Evolutionary conservation across 1,140 invertebrate species (phyloP), one percentile per base, ranked within the genome.

Genomic region (Caenorhabditis latens): DNA sequence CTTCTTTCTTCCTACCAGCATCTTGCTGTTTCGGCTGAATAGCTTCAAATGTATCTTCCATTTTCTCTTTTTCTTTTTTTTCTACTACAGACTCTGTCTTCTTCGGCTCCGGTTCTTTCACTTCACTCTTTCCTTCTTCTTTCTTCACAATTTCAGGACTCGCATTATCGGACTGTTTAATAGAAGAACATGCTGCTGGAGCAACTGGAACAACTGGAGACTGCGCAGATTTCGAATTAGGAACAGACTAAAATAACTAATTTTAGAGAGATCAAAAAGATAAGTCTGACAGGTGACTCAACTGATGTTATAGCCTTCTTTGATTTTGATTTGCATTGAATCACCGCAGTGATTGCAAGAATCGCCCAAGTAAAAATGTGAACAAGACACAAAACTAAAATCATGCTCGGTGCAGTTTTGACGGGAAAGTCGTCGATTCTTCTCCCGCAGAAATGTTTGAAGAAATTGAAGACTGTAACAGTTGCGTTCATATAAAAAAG

Each of bases 1-100:
- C 42, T 50, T 79, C 71, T 42, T 79, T 79, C 46, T 79, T 79
- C n/a, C 71, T 79, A 53, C 42, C 71, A 53, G 46, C 71, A 50
- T 79, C 71, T 24, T 79, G 71, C 9, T 79, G 43, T 24, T 79
- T 79, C n/a, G 46, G 71, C 46, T 79, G 43, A 24, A 79, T n/a
- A 13, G 71, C 71, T 24, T 50, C 71, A 50, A 79, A 79, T 11
- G 71, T 79, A n/a, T 50, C 71, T 14, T 79, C 46, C 71, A 21
- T 21, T n/a, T 79, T 50, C 40, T 79, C 46, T 24, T 79, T 79
- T 14, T 63, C 24, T n/a, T 79, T 50, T 16, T 79, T 50, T 46
- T 79, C 71, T 13, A 8, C 40, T 0, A 4, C 65, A 71, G 19
- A n/a, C 5, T 71, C 65, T 19, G 8, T 9, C 16, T 71, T 71